Percentiles rank a stretch among this genome's conserved stretches.
Evolutionary conservation across 2,888 invertebrate genomes (phyloP).

Genomic region (Alsophila aescularia): DNA sequence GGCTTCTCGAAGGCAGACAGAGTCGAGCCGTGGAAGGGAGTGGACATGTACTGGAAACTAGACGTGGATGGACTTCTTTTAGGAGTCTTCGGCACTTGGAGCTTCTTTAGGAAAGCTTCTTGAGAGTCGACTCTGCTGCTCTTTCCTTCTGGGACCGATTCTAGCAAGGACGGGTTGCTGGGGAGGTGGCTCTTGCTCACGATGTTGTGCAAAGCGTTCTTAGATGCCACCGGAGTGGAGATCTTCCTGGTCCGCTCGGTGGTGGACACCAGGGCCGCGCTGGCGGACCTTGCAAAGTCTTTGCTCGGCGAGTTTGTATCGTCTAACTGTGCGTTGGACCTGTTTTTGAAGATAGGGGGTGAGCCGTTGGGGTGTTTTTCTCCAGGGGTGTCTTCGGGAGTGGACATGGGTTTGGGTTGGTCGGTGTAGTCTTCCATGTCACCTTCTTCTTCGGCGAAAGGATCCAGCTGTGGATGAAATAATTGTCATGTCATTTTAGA

Average conservation of each 20-base stretch:
- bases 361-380: slow-evolving; percentile 65
- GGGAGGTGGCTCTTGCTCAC: slow-evolving; percentile 86
- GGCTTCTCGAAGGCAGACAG: slow-evolving; percentile 90
- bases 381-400: slow-evolving; percentile 57
- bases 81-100: slow-evolving; percentile 78
- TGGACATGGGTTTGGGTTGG: slow-evolving; percentile 60
- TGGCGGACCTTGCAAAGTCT: slow-evolving; percentile 87
- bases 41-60: slow-evolving; percentile 93
- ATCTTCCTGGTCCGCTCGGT: slow-evolving; percentile 67
- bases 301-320: slow-evolving; percentile 49
- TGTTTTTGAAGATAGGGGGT: slow-evolving; percentile 64
- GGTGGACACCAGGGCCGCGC: slow-evolving; percentile 87
- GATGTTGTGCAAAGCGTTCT: slow-evolving; percentile 84
- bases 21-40: slow-evolving; percentile 94
- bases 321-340: slow-evolving; percentile 56
- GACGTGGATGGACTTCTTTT: slow-evolving; percentile 90
- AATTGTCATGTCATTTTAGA: neutral
- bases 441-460: slow-evolving; percentile 69
- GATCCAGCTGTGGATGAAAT: slow-evolving; percentile 61
- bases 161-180: slow-evolving; percentile 86
- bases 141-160: slow-evolving; percentile 88
- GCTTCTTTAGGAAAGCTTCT: slow-evolving; percentile 70
- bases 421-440: slow-evolving; percentile 51
- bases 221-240: slow-evolving; percentile 62
- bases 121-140: slow-evolving; percentile 64